These are phyloP conservation scores for Trissoscelio sp. DNA, from an alignment of 2,888 invertebrate species.

Conservation along the genomic window DNA sequence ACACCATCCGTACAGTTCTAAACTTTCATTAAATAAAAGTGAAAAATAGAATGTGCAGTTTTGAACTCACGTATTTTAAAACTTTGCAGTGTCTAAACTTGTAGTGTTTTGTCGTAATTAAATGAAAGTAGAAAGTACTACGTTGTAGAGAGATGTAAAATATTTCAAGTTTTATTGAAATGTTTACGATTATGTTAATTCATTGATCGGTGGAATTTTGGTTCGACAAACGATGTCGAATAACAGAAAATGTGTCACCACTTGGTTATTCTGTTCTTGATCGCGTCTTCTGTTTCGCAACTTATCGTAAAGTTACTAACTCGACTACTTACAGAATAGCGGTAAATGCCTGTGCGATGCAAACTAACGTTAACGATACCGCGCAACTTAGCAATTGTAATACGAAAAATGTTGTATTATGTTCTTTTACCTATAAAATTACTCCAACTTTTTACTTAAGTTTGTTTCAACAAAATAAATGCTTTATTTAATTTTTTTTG, in stretches of 20 bases:
- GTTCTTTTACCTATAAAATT: too few relatives aligned
- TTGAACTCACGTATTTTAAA: constrained; percentile 46
- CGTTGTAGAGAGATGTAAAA: too few relatives aligned
- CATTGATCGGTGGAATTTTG: too few relatives aligned
- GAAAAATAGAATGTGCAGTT: constrained; percentile 39
- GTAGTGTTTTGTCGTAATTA: constrained; percentile 15
- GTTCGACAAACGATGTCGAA: constrained; percentile 12
- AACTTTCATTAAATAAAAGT: constrained; percentile 45
- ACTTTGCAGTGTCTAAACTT: constrained; percentile 31
- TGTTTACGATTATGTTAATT: too few relatives aligned
- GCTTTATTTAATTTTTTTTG: too few relatives aligned
- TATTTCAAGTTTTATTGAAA: too few relatives aligned
- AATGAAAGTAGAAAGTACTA: constrained; percentile 20
- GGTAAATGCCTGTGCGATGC: constrained; percentile 15
- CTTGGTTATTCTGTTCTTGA: constrained; percentile 23
- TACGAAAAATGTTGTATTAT: too few relatives aligned
- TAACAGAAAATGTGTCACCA: constrained; percentile 24
- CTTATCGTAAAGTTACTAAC: constrained; percentile 36
- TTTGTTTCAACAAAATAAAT: not conserved
- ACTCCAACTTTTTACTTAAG: too few relatives aligned
- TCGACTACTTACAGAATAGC: constrained; percentile 30
- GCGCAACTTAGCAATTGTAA: constrained; percentile 20
- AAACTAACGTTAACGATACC: constrained; percentile 14
- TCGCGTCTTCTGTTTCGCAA: constrained; percentile 34
- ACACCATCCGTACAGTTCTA: constrained; percentile 16